Conservation (phyloP, 2,797 vertebrate species). For the Poecilia wingei region DNA sequence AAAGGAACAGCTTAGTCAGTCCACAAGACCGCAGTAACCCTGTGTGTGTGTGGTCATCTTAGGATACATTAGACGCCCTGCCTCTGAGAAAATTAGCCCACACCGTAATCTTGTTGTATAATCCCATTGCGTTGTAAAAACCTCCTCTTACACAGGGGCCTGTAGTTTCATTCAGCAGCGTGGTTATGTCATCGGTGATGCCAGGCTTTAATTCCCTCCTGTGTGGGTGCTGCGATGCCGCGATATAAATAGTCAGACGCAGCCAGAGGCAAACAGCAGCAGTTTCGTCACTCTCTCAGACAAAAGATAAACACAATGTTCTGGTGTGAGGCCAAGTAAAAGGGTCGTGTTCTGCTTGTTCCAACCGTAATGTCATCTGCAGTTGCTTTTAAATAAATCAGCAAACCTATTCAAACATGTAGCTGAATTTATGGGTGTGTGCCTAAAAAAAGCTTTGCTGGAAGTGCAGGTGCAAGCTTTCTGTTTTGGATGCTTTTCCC, state of each 20-base stretch:
- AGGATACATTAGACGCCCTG: slow-evolving; percentile 20
- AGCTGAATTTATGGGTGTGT: slow-evolving; percentile 18
- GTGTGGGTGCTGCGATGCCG: slow-evolving; percentile 59
- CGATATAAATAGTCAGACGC: slow-evolving; percentile 70
- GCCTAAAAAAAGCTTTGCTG: slow-evolving; percentile 4
- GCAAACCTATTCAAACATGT: slow-evolving; percentile 2
- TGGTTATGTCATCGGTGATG: slow-evolving; percentile 76
- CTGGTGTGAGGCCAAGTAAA: slow-evolving; percentile 12
- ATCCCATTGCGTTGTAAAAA: slow-evolving; percentile 55
- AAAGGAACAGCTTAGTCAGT: slow-evolving; percentile 9
- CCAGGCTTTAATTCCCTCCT: slow-evolving; percentile 68
- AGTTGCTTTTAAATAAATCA: slow-evolving; percentile 13
- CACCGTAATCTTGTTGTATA: slow-evolving; percentile 54
- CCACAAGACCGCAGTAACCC: slow-evolving; percentile 2
- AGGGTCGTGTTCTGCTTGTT: slow-evolving; percentile 15
- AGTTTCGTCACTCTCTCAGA: slow-evolving; percentile 22
- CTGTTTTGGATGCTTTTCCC: neutral
- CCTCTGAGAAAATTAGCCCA: slow-evolving; percentile 21
- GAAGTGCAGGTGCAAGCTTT: neutral
- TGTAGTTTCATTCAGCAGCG: slow-evolving; percentile 63
- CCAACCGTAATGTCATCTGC: slow-evolving; percentile 13
- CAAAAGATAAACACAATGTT: slow-evolving; percentile 18
- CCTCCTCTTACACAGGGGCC: slow-evolving; percentile 38
- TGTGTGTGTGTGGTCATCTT: slow-evolving; percentile 1
- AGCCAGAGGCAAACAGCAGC: slow-evolving; percentile 52